Evolutionary conservation across 2,888 invertebrate genomes (phyloP).

Genomic region (Dasypogon diadema): DNA sequence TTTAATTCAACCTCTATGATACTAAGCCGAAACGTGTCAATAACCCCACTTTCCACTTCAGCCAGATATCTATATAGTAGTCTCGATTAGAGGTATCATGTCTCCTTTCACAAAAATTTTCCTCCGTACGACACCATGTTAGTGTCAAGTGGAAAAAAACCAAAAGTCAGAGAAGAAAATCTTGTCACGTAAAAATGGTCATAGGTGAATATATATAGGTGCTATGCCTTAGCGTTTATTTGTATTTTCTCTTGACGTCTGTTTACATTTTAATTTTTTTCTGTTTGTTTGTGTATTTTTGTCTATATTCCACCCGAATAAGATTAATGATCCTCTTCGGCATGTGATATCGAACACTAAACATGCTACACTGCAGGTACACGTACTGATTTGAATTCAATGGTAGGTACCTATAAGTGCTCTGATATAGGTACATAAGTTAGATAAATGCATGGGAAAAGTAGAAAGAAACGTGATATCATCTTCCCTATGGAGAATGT

Average conservation of each 20-base stretch:
- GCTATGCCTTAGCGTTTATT: constrained; percentile 22
- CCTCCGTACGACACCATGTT: constrained; percentile 5
- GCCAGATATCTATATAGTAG: not conserved
- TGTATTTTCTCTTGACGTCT: not conserved
- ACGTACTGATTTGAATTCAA: constrained; percentile 7
- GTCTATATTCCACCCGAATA: not conserved
- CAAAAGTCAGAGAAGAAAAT: constrained; percentile 18
- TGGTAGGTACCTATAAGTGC: too few relatives aligned
- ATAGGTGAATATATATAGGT: constrained; percentile 16
- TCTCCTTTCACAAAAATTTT: constrained; percentile 28
- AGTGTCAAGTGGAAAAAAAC: constrained; percentile 10
- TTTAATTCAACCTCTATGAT: not conserved
- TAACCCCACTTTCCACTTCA: constrained; percentile 22
- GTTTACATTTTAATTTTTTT: constrained; percentile 32
- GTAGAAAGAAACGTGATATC: too few relatives aligned
- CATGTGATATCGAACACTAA: constrained; percentile 37
- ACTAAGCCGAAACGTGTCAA: constrained; percentile 14
- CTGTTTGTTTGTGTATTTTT: constrained; percentile 24
- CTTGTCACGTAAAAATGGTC: constrained; percentile 46
- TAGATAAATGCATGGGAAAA: too few relatives aligned
- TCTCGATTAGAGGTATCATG: constrained; percentile 17
- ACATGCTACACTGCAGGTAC: constrained; percentile 30
- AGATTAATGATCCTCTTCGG: constrained; percentile 33
- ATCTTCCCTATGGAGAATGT: too few relatives aligned
- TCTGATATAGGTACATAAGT: too few relatives aligned